A percentile compares a stretch with the other conserved stretches of the same genome.
Conservation (phyloP, 2,888 invertebrate species). For the Graphium colonna region DNA sequence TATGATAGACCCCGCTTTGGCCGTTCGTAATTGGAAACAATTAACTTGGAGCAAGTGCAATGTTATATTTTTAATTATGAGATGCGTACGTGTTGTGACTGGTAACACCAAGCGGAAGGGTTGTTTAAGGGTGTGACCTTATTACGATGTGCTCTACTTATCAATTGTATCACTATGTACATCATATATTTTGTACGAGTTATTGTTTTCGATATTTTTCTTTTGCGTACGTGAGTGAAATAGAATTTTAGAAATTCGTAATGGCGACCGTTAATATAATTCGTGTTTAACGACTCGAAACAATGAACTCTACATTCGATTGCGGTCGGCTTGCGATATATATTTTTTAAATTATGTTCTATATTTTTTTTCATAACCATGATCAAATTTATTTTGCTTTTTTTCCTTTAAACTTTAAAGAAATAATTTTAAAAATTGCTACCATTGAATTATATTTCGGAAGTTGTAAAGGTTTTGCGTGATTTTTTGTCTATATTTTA, state of each 20-base stretch:
- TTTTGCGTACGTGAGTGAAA: neutral
- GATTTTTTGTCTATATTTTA: too few relatives aligned
- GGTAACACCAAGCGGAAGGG: conserved; percentile 34
- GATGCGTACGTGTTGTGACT: conserved; percentile 54
- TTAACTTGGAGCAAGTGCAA: conserved; percentile 71
- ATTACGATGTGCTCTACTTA: neutral
- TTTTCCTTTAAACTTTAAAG: too few relatives aligned
- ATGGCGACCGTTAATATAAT: neutral
- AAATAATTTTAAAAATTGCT: too few relatives aligned
- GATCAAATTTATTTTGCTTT: too few relatives aligned
- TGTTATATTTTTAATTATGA: conserved; percentile 68
- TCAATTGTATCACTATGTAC: neutral
- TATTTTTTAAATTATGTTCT: neutral
- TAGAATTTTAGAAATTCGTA: neutral
- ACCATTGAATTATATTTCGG: too few relatives aligned
- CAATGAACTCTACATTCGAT: neutral
- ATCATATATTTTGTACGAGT: neutral
- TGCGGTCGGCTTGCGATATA: neutral
- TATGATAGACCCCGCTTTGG: conserved; percentile 68
- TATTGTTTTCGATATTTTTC: neutral
- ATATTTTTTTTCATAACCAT: too few relatives aligned
- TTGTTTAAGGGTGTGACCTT: conserved; percentile 20
- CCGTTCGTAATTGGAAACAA: conserved; percentile 74
- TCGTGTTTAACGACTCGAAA: conserved; percentile 2
- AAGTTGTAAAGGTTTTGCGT: too few relatives aligned